Percentiles rank a stretch among this genome's conserved stretches.
Conservation (phyloP, 92 coral and sea anemone genomes). For the Virgularia gustaviana region DNA sequence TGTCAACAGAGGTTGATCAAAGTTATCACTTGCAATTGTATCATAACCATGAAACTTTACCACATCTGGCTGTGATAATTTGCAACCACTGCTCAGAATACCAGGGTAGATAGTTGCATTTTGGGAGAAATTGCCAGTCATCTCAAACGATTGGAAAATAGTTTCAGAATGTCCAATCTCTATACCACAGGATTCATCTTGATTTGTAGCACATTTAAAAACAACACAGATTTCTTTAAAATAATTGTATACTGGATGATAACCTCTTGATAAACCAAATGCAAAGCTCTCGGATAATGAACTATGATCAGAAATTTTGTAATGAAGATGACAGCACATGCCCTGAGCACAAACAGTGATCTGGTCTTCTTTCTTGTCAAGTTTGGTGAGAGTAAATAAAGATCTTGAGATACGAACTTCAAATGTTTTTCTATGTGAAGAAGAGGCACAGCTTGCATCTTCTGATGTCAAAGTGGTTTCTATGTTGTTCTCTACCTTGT, state of each 20-base stretch:
- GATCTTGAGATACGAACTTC: slow-evolving; percentile 53
- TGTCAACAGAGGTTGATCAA: slow-evolving; percentile 71
- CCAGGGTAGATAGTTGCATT: slow-evolving; percentile 75
- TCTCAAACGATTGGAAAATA: slow-evolving; percentile 55
- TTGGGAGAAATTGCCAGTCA: slow-evolving; percentile 76
- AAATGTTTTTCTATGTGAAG: too few species aligned
- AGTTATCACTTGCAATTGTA: slow-evolving; percentile 28
- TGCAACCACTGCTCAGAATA: slow-evolving; percentile 55
- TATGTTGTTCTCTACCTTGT: too few species aligned
- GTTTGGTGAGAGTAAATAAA: slow-evolving; percentile 57
- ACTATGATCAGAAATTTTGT: slow-evolving; percentile 32
- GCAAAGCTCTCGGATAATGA: slow-evolving; percentile 58
- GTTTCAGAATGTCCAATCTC: slow-evolving; percentile 56
- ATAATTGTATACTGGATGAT: slow-evolving; percentile 54
- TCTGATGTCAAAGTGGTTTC: not conserved
- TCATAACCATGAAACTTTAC: slow-evolving; percentile 49
- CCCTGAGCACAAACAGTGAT: slow-evolving; percentile 58
- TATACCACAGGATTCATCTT: slow-evolving; percentile 67
- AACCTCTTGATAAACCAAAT: slow-evolving; percentile 83
- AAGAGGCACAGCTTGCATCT: not conserved
- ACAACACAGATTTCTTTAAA: slow-evolving; percentile 73
- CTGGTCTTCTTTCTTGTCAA: slow-evolving; percentile 40
- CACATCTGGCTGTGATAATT: slow-evolving; percentile 53
- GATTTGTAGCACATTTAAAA: slow-evolving; percentile 59
- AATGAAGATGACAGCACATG: slow-evolving; percentile 65